Percentiles rank a stretch among this genome's conserved stretches.
phyloP scores from a whole-genome alignment of 2,888 invertebrate genomes.

The Plebejus argus region DNA sequence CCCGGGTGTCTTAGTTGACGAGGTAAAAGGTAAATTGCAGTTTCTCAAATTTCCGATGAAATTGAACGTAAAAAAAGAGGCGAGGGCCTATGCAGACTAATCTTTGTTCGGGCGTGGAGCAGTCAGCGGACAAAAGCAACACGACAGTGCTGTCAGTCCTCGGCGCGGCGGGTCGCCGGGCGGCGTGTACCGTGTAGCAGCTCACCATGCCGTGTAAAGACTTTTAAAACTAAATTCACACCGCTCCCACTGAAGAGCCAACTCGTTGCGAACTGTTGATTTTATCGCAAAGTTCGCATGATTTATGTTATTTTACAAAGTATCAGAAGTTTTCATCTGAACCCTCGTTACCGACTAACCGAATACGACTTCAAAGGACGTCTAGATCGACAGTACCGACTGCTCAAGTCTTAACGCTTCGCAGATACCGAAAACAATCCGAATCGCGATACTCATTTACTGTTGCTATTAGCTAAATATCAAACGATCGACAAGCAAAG shows the following conservation, averaged over 20 bases:
- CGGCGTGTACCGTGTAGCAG: constrained; percentile 25
- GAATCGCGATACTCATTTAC: constrained; percentile 11
- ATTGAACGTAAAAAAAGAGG: constrained; percentile 47
- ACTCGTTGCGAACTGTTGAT: constrained; percentile 22
- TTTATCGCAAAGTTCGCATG: constrained; percentile 5
- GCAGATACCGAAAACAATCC: background rate
- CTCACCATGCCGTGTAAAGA: constrained; percentile 28
- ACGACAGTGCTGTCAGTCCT: constrained; percentile 62
- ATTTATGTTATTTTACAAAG: background rate
- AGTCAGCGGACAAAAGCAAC: constrained; percentile 51
- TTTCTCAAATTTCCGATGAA: constrained; percentile 13
- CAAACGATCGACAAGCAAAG: constrained; percentile 33
- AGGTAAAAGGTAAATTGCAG: constrained; percentile 8
- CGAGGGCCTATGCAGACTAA: constrained; percentile 60
- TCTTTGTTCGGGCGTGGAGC: constrained; percentile 54
- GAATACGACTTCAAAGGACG: background rate
- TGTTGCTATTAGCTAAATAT: constrained; percentile 24
- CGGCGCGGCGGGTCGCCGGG: constrained; percentile 19
- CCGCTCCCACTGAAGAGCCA: constrained; percentile 6
- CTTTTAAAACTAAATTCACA: constrained; percentile 31
- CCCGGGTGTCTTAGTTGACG: background rate
- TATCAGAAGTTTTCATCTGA: background rate
- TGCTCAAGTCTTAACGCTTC: constrained; percentile 4
- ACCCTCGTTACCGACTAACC: background rate
- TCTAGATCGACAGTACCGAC: background rate